phyloP scores from a whole-genome alignment of 1,140 invertebrate species.

The Nautilus pompilius region DNA sequence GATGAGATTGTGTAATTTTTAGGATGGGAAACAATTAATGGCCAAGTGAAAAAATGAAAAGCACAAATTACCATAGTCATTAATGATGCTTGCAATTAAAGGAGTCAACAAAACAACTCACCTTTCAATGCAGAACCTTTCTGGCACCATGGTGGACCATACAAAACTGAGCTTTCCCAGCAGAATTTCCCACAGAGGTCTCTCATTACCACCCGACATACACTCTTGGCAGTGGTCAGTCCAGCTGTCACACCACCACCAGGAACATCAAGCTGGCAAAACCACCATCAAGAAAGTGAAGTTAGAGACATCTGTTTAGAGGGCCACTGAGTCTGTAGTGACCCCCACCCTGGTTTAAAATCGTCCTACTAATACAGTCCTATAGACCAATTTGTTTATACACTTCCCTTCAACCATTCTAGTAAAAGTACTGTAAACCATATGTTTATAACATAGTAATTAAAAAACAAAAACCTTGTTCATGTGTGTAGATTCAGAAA shows the following conservation, averaged over 20 bases:
- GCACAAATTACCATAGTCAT: background rate
- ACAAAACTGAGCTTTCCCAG: constrained; percentile 91
- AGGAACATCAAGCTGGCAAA: constrained; percentile 63
- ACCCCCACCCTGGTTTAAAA: too few species aligned
- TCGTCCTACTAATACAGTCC: too few species aligned
- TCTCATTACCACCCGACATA: constrained; percentile 80
- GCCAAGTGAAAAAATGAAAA: background rate
- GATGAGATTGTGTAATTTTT: background rate
- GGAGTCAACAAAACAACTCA: too few species aligned
- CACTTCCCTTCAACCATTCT: too few species aligned
- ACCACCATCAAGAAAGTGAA: background rate
- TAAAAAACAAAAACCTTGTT: too few species aligned
- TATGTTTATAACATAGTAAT: too few species aligned
- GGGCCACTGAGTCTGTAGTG: too few species aligned
- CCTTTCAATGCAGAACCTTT: constrained; percentile 21
- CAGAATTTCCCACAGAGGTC: constrained; percentile 95
- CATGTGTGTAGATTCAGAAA: too few species aligned
- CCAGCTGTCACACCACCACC: constrained; percentile 76
- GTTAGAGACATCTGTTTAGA: background rate
- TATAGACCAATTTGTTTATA: too few species aligned
- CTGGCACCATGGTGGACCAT: constrained; percentile 58
- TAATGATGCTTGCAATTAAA: too few species aligned
- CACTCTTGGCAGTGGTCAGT: constrained; percentile 60
- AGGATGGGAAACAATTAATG: background rate
- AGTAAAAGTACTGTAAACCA: too few species aligned